phyloP scores from a whole-genome alignment of 2,113 vertebrate species.

The Cisticola juncidis region DNA sequence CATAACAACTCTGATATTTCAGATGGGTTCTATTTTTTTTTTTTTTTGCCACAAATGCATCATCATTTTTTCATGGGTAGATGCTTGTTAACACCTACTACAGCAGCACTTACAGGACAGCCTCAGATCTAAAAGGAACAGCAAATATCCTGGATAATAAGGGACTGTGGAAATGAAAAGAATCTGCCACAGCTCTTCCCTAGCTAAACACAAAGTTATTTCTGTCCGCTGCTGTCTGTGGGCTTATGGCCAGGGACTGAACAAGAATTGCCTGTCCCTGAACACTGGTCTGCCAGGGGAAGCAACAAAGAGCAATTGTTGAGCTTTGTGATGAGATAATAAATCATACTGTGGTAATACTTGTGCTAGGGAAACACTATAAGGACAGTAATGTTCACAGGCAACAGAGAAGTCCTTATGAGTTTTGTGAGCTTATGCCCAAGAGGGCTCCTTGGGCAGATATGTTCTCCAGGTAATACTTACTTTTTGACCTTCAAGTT shows the following conservation, averaged over 20 bases:
- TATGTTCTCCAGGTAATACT: neutral
- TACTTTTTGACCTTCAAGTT: neutral
- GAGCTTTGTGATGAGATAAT: neutral
- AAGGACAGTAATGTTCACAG: neutral
- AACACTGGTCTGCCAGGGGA: neutral
- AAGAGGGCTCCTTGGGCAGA: neutral
- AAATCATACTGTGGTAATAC: neutral
- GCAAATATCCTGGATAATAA: neutral
- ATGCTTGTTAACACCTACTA: neutral
- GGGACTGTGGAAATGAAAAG: neutral
- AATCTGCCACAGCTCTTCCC: neutral
- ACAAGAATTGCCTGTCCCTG: neutral
- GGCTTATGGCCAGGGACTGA: neutral
- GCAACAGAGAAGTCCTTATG: neutral
- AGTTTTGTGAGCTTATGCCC: neutral
- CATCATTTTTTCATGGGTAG: neutral
- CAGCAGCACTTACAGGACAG: neutral
- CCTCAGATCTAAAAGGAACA: neutral
- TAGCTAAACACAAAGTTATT: neutral
- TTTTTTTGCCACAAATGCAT: neutral
- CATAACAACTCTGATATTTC: neutral
- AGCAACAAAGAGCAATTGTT: constrained; percentile 27
- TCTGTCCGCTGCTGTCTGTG: neutral
- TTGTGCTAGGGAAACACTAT: neutral
- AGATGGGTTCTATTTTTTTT: neutral